phyloP scores from a whole-genome alignment of 2,888 invertebrate genomes.

The Troides oblongomaculatus region DNA sequence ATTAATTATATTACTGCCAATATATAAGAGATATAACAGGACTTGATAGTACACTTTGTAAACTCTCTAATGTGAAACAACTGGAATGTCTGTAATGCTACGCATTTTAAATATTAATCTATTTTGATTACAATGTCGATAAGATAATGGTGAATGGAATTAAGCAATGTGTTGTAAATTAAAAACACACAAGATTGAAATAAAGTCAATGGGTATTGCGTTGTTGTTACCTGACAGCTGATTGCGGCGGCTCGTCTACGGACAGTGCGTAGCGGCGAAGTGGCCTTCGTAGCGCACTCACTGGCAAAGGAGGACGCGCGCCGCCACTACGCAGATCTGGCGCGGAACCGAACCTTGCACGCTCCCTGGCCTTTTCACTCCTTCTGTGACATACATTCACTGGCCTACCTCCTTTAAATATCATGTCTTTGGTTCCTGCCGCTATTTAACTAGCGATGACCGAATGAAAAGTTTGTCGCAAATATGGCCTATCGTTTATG shows the following conservation, averaged over 20 bases:
- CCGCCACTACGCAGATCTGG: slow-evolving; percentile 76
- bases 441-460: slow-evolving; percentile 26
- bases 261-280: slow-evolving; percentile 90
- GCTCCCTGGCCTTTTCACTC: slow-evolving; percentile 52
- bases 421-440: slow-evolving; percentile 5
- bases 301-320: slow-evolving; percentile 58
- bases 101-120: no score
- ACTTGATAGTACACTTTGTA: no score
- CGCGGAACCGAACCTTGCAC: slow-evolving; percentile 80
- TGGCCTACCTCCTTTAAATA: slow-evolving; percentile 39
- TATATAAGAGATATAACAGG: no score
- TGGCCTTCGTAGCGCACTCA: slow-evolving; percentile 67
- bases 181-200: background rate
- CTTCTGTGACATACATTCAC: slow-evolving; percentile 59
- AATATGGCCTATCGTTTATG: background rate
- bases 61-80: no score
- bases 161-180: background rate
- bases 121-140: background rate
- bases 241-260: slow-evolving; percentile 86
- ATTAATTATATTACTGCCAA: no score
- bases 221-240: slow-evolving; percentile 63
- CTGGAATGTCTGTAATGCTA: no score
- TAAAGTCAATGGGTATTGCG: background rate
- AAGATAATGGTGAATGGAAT: background rate
- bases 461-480: background rate